Percentiles rank a stretch among this genome's conserved stretches.
phyloP scores from a whole-genome alignment of 2,888 invertebrate genomes.

The Mystacides longicornis region DNA sequence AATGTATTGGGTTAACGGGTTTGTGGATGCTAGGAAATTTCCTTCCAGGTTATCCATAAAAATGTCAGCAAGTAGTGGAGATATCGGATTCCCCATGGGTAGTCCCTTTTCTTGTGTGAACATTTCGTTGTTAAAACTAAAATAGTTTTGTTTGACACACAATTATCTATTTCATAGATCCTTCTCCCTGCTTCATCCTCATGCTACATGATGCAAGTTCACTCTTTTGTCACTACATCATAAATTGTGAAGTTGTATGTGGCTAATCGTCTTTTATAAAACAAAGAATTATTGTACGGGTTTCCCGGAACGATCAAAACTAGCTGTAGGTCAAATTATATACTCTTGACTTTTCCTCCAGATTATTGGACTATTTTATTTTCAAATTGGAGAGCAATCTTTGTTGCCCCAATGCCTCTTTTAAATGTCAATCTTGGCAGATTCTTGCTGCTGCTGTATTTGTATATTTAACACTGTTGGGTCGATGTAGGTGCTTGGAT shows the following conservation, averaged over 20 bases:
- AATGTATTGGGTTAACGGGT: background rate
- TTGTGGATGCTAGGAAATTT: background rate
- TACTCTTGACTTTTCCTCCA: background rate
- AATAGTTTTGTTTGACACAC: background rate
- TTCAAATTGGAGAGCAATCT: no score
- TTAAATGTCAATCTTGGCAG: no score
- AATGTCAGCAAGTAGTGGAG: background rate
- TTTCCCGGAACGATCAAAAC: slow-evolving; percentile 4
- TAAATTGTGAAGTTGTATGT: background rate
- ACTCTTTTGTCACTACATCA: background rate
- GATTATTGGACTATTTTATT: background rate
- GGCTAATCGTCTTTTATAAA: background rate
- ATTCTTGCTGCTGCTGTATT: no score
- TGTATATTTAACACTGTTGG: no score
- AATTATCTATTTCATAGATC: slow-evolving; percentile 1
- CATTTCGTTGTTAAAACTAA: background rate
- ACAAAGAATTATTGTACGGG: slow-evolving; percentile 3
- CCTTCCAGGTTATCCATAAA: background rate
- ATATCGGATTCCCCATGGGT: background rate
- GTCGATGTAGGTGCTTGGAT: no score
- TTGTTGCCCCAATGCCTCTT: no score
- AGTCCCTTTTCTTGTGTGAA: background rate
- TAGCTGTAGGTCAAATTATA: background rate
- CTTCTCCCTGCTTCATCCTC: slow-evolving; percentile 3
- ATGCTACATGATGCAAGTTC: slow-evolving; percentile 4